Conservation (phyloP, 1,140 invertebrate genomes). For the Habropoda laboriosa region DNA sequence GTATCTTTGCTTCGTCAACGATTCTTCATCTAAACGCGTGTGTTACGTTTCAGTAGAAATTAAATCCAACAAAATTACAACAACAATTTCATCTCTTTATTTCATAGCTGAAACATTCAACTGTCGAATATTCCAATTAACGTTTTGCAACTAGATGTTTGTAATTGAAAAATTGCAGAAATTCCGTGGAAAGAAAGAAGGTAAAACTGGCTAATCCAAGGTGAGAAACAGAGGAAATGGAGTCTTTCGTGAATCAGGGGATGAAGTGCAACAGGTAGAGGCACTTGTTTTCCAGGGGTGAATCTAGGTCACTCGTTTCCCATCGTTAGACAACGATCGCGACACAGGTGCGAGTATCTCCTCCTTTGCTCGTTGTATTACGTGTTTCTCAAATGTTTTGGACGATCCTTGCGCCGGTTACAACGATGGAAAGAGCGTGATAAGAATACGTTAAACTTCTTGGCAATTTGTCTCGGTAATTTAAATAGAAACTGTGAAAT, state of each 20-base stretch:
- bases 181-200: no score
- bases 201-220: not conserved
- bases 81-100: no score
- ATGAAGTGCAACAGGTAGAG: conserved; percentile 63
- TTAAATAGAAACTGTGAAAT: no score
- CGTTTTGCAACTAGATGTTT: no score
- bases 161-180: no score
- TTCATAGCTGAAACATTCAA: no score
- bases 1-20: no score
- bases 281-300: not conserved
- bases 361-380: not conserved
- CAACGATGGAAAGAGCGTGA: not conserved
- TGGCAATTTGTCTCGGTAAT: no score
- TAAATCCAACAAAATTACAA: not conserved
- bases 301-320: conserved; percentile 42
- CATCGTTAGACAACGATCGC: not conserved
- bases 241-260: conserved; percentile 14
- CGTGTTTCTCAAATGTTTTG: not conserved
- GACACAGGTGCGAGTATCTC: conserved; percentile 5
- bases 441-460: no score
- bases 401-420: not conserved
- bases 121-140: no score
- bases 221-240: not conserved
- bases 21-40: no score
- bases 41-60: no score